These are phyloP conservation scores for Sacculina carcini DNA, from an alignment of 2,888 invertebrate genomes.

Conservation along the genomic window DNA sequence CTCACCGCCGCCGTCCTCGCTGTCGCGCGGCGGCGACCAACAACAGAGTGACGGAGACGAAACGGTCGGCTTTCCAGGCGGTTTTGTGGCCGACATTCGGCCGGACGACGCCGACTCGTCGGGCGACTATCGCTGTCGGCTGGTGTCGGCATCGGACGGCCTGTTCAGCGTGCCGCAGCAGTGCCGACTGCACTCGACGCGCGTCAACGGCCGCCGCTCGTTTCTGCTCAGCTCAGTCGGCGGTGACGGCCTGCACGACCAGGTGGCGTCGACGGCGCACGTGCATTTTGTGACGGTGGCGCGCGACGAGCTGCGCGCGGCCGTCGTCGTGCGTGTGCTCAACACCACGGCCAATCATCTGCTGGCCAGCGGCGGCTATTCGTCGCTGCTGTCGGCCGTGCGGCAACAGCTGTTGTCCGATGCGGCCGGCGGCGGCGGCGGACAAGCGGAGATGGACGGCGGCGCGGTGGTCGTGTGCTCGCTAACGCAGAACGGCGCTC, in stretches of 20 bases:
- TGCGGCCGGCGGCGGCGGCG: too few species aligned
- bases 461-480: conserved; percentile 11
- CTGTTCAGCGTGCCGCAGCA: conserved; percentile 34
- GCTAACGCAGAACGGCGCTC: conserved; percentile 11
- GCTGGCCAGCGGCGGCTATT: conserved; percentile 39
- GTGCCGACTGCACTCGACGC: conserved; percentile 51
- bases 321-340: conserved; percentile 43
- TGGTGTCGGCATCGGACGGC: conserved; percentile 26
- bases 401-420: conserved; percentile 33
- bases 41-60: too few species aligned
- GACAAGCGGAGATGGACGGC: too few species aligned
- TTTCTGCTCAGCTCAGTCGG: conserved; percentile 46
- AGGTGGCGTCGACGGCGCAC: conserved; percentile 61
- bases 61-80: too few species aligned
- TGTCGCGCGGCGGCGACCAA: too few species aligned
- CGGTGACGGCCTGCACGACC: conserved; percentile 63
- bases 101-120: conserved; percentile 74
- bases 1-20: too few species aligned
- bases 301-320: conserved; percentile 54
- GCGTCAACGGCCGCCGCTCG: conserved; percentile 25
- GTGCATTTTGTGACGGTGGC: conserved; percentile 55
- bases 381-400: conserved; percentile 40
- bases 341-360: conserved; percentile 48
- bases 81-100: conserved; percentile 69
- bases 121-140: conserved; percentile 64